Conservation (phyloP, 2,113 vertebrate genomes). For the Thamnaconus septentrionalis region DNA sequence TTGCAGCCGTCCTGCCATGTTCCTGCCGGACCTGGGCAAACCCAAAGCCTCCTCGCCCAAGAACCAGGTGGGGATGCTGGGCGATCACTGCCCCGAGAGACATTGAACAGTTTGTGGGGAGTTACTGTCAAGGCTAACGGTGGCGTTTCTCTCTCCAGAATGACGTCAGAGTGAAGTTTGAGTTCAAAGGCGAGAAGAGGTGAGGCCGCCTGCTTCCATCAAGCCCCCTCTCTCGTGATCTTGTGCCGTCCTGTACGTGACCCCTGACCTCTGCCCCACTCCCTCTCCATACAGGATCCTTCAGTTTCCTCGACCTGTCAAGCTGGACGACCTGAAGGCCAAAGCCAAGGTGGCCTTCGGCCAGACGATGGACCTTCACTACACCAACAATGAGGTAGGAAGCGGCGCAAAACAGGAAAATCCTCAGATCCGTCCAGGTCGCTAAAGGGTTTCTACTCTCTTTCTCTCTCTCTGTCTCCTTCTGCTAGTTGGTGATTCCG, state of each 20-base stretch:
- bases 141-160: slow-evolving; percentile 76
- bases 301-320: slow-evolving; percentile 92
- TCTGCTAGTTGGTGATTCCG: slow-evolving; percentile 89
- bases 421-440: not conserved
- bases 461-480: no score
- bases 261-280: slow-evolving; percentile 9
- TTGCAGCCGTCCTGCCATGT: slow-evolving; percentile 87
- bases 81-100: no score
- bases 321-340: slow-evolving; percentile 87
- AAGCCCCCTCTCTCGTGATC: not conserved
- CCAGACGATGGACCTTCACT: slow-evolving; percentile 95
- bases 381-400: slow-evolving; percentile 96
- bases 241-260: not conserved
- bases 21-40: slow-evolving; percentile 86
- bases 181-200: slow-evolving; percentile 98
- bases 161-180: slow-evolving; percentile 97
- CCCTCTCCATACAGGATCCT: slow-evolving; percentile 81
- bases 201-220: slow-evolving; percentile 61
- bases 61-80: slow-evolving; percentile 83
- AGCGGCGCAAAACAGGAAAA: no score
- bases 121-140: not conserved
- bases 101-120: no score
- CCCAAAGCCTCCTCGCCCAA: slow-evolving; percentile 90
- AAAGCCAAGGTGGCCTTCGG: slow-evolving; percentile 97
- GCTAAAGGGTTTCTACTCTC: not conserved